Base-by-base conservation (phyloP, 1,140 invertebrate genomes). In the Geopemphigus sp. region DNA sequence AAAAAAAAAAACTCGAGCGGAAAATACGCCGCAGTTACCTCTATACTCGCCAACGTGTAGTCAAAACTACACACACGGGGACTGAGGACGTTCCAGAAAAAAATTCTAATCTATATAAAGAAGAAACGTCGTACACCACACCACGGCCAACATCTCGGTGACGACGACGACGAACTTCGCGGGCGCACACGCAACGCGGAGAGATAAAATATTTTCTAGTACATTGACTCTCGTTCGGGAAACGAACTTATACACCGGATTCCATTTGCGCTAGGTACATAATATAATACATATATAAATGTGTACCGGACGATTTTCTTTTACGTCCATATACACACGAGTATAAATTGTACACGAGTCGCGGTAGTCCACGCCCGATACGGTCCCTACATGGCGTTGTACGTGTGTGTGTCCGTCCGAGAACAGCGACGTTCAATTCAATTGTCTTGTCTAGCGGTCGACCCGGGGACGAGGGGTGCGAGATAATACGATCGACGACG, bases 161-260 rank as follows among this genome's bases (percentile, higher is more conserved):
- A 39, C 32, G 32, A 39, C 32, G 32, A 39, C 32, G 32, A 39
- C 32, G 32, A 8, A 39, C 32, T 39, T 39, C 53, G 53, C 53
- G 53, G 5, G 53, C 53, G 53, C 54, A 19, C 5, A 14, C 6
- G 5, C 54, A 56, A 10, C n/a, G 39, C n/a, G 24, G 17, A 22
- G 68, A 72, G 68, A 54, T 70, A 70, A 72, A 72, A 72, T 72
- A 72, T 72, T 72, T 54, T 32, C 50, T 54, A 72, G 68, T 72
- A n/a, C 68, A 29, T 72, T 72, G 68, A 72, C 68, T 72, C 68
- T 26, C 45, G n/a, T n/a, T n/a, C 47, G 50, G 29, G 68, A 72
- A 54, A 72, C 68, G n/a, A 54, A 54, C 68, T 29, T 29, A 29
- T 47, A 50, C 19, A 72, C 50, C 26, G 50, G 68, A 72, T 72